Base-by-base conservation (phyloP, 2,888 invertebrate species). In the Polia nebulosa region DNA sequence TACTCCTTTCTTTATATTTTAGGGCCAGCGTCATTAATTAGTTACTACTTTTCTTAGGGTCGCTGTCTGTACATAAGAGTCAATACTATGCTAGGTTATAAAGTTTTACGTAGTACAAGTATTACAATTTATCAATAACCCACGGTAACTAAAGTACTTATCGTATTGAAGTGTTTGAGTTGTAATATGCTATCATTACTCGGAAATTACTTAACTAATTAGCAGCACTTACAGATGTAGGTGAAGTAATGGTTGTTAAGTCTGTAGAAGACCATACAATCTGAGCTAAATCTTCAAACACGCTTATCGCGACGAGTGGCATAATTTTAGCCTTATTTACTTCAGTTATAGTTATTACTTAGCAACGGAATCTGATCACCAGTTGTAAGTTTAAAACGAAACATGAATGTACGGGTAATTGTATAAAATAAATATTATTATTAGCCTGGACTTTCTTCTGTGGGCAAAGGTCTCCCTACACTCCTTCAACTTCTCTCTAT, bases 261-360 rank as follows among this genome's bases (percentile, higher is more conserved):
- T 57, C 52, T 22, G 34, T 59, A 56, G 49, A 69, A 58, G 41
- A 71, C 52, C 74, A 59, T 72, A 44, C 69, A 74, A 80, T 78
- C 74, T 80, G 66, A 34, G 56, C 74, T 69, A 80, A 51, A 80
- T 77, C 74, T 80, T 64, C 27, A 60, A 56, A 51, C 59, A 52
- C 32, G 53, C 39, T 64, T 82, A 80, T 72, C 64, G 32, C 39
- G n/a, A 39, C 49, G 45, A 57, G 25, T 55, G 60, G 36, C 8
- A 58, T 47, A 55, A 53, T 64, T 72, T 49, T 51, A 62, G 17
- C 4, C 17, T 41, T 79, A 51, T 62, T 73, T 58, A 66, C 49
- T 47, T 39, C n/a, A 49, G 47, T 41, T 27, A 47, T 44, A 20
- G 11, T 51, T 15, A n/a, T 22, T 58, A 44, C 36, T 15, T 63